These are phyloP conservation scores for Glyptemys insculpta DNA, from an alignment of 2,797 vertebrate genomes.

Conservation along the genomic window DNA sequence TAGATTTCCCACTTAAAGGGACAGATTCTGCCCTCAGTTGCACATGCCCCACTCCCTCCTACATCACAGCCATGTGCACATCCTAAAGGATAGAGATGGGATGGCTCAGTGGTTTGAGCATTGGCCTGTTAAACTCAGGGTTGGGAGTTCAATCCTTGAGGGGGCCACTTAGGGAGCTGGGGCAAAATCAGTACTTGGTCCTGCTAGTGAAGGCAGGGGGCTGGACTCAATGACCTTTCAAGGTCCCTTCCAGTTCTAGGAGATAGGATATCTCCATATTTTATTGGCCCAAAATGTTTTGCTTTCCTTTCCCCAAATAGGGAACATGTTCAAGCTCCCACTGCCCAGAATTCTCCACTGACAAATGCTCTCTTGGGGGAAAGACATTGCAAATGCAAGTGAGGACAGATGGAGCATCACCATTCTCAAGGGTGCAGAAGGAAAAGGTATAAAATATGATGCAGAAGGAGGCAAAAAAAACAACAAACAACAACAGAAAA, in stretches of 20 bases:
- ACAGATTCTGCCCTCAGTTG: background rate
- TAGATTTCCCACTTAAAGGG: background rate
- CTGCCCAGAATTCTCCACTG: background rate
- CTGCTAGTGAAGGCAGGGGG: too few species aligned
- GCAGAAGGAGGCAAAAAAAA: background rate
- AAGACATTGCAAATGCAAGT: background rate
- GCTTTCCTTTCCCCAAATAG: background rate
- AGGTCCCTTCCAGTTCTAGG: too few species aligned
- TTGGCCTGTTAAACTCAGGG: too few species aligned
- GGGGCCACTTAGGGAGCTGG: too few species aligned
- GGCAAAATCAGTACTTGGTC: too few species aligned
- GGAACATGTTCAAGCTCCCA: background rate
- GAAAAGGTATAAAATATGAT: background rate
- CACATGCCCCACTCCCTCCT: background rate
- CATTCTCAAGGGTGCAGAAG: background rate
- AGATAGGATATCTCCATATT: too few species aligned
- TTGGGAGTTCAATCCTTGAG: too few species aligned
- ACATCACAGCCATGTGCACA: background rate
- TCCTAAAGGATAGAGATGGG: background rate
- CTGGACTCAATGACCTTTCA: too few species aligned
- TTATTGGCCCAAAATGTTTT: background rate
- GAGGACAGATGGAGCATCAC: background rate
- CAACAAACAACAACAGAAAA: background rate
- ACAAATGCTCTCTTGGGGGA: background rate
- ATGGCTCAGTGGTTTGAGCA: too few species aligned